phyloP scores from a whole-genome alignment of 92 coral and sea anemone genomes.

The Phenganax subtilis region DNA sequence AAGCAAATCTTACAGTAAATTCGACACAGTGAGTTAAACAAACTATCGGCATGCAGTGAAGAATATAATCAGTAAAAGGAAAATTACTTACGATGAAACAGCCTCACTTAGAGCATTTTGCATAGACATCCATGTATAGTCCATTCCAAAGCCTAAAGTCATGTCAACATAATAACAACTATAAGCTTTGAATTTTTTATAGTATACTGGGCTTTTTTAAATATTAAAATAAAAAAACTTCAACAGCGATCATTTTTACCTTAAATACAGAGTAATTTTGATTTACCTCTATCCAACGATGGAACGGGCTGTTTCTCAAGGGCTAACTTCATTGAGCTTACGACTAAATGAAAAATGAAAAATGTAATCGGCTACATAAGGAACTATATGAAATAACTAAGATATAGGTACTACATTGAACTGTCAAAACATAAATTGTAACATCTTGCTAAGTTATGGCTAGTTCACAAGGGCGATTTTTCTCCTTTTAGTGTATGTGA shows the following conservation, averaged over 20 bases:
- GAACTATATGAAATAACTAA: too few species aligned
- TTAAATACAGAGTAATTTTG: not conserved
- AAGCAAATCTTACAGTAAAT: too few species aligned
- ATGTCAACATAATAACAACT: too few species aligned
- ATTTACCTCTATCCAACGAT: constrained; percentile 65
- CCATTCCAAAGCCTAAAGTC: constrained; percentile 69
- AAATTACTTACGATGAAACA: constrained; percentile 42
- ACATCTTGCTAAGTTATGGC: too few species aligned
- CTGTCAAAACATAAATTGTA: too few species aligned
- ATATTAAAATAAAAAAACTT: too few species aligned
- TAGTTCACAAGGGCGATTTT: too few species aligned
- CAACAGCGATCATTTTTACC: not conserved
- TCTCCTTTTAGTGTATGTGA: too few species aligned
- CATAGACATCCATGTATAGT: constrained; percentile 67
- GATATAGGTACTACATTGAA: too few species aligned
- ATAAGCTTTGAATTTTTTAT: not conserved
- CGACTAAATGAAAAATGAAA: constrained; percentile 44
- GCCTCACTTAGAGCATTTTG: constrained; percentile 56
- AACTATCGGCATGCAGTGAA: too few species aligned
- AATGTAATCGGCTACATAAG: not conserved
- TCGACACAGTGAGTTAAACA: too few species aligned
- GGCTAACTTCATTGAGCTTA: constrained; percentile 69
- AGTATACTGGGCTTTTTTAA: too few species aligned
- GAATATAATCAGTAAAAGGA: not conserved
- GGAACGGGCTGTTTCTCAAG: constrained; percentile 52